Evolutionary conservation across 1,140 invertebrate species (phyloP).

Genomic region (Ephestia elutella): DNA sequence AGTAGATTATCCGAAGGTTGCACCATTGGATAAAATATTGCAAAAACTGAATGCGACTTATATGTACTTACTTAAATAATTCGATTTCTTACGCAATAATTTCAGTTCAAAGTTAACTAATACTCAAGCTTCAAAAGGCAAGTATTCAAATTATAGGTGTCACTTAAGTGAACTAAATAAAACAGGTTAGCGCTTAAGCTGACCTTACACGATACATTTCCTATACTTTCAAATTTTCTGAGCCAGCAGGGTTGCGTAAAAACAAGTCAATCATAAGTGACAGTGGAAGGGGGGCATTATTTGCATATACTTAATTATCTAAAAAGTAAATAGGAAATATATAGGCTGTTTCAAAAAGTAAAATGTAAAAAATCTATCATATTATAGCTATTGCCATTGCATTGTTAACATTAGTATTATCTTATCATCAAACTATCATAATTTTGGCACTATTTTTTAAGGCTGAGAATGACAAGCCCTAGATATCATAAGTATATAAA

Average conservation of each 20-base stretch:
- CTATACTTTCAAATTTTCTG: constrained; percentile 62
- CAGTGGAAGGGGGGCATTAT: constrained; percentile 12
- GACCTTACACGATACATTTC: constrained; percentile 51
- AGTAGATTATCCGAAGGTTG: too few species aligned
- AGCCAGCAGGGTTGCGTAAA: constrained; percentile 39
- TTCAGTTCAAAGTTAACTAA: constrained; percentile 3
- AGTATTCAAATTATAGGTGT: constrained; percentile 1
- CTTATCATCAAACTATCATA: too few species aligned
- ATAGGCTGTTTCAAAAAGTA: not conserved
- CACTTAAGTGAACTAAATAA: constrained; percentile 1
- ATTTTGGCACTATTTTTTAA: too few species aligned
- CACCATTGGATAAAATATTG: too few species aligned
- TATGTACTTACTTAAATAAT: too few species aligned
- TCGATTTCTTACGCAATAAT: not conserved
- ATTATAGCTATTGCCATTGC: too few species aligned
- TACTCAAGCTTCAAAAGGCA: not conserved
- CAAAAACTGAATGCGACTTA: too few species aligned
- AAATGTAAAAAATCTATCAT: too few species aligned
- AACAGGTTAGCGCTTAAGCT: constrained; percentile 27
- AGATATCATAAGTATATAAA: too few species aligned
- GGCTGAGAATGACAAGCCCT: too few species aligned
- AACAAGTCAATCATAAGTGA: constrained; percentile 32
- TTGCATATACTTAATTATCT: constrained; percentile 25
- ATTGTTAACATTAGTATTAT: too few species aligned
- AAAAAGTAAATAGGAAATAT: not conserved